These are phyloP conservation scores for Oligia latruncula DNA, from an alignment of 2,888 invertebrate genomes.

Conservation along the genomic window DNA sequence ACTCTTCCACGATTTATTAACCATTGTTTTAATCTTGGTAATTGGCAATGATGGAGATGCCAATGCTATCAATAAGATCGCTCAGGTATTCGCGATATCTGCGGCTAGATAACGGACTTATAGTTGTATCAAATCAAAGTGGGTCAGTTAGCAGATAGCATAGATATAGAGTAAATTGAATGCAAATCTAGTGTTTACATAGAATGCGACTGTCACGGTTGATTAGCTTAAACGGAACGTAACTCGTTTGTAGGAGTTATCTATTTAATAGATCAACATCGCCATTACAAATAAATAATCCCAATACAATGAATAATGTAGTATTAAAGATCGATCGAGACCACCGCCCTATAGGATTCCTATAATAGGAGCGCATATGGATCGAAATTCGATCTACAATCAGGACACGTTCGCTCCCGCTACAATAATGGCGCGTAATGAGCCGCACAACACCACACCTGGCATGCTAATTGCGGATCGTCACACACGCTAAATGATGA, in stretches of 20 bases:
- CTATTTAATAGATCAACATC: constrained; percentile 62
- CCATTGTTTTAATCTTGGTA: constrained; percentile 74
- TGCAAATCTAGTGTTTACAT: constrained; percentile 60
- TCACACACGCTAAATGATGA: constrained; percentile 73
- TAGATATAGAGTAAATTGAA: constrained; percentile 52
- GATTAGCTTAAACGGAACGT: constrained; percentile 52
- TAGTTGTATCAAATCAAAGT: constrained; percentile 47
- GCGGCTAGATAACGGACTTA: constrained; percentile 36
- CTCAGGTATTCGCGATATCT: constrained; percentile 41
- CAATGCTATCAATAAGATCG: constrained; percentile 49
- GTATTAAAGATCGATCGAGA: constrained; percentile 71
- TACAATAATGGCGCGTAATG: constrained; percentile 84
- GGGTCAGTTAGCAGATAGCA: constrained; percentile 50
- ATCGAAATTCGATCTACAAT: constrained; percentile 75
- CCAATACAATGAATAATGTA: constrained; percentile 74
- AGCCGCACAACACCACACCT: constrained; percentile 75
- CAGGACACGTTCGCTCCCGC: constrained; percentile 81
- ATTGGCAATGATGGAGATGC: constrained; percentile 59
- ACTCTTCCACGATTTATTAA: constrained; percentile 72
- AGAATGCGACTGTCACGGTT: constrained; percentile 61
- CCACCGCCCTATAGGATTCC: constrained; percentile 66
- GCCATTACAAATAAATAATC: constrained; percentile 64
- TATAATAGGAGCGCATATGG: constrained; percentile 71
- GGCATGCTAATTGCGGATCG: constrained; percentile 80
- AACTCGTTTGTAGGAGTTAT: constrained; percentile 53